phyloP scores from a whole-genome alignment of 30 jellyfish, hydroid and myxozoan species.

The Phacellophora camtschatica region DNA sequence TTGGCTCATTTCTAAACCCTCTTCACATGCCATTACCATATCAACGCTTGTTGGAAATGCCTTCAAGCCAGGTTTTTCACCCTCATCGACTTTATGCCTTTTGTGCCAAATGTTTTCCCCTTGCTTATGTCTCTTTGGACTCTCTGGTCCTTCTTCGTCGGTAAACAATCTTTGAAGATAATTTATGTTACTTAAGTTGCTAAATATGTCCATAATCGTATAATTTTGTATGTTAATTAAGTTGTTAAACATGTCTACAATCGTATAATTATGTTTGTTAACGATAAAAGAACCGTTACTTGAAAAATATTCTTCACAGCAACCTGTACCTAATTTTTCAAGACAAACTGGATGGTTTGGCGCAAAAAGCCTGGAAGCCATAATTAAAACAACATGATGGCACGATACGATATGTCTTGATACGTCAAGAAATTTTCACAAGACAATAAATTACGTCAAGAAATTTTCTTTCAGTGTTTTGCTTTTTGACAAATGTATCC shows the following conservation, averaged over 20 bases:
- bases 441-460: slow-evolving; percentile 7
- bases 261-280: background rate
- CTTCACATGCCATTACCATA: background rate
- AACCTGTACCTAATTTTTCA: background rate
- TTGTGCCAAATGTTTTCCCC: slow-evolving; percentile 15
- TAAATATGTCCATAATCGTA: background rate
- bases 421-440: too few relatives aligned
- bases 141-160: slow-evolving; percentile 3
- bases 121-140: slow-evolving; percentile 18
- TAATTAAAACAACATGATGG: slow-evolving; percentile 5
- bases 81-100: background rate
- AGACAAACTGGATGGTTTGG: background rate
- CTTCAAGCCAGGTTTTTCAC: background rate
- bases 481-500: background rate
- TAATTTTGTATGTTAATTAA: too few relatives aligned
- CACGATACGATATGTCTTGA: background rate
- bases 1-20: background rate
- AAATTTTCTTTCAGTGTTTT: slow-evolving; percentile 13
- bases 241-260: too few relatives aligned
- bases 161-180: background rate
- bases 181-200: slow-evolving; percentile 13
- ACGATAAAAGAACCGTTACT: slow-evolving; percentile 2
- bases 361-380: slow-evolving; percentile 1
- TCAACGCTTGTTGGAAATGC: background rate
- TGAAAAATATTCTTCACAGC: slow-evolving; percentile 18